Conservation (phyloP, 2,113 vertebrate genomes). For the Phaethon lepturus region DNA sequence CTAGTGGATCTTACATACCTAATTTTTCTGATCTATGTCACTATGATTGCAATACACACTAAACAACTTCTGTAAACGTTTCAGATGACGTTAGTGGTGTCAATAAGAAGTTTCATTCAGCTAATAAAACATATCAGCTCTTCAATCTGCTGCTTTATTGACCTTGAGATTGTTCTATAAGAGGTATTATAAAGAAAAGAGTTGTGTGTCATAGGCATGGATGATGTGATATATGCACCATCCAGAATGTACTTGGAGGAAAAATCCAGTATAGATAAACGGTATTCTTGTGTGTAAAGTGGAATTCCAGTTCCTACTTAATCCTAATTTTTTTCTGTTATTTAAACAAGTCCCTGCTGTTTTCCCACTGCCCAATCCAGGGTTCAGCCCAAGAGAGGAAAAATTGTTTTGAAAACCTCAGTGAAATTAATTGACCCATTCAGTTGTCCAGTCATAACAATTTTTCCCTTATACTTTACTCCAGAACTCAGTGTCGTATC, state of each 20-base stretch:
- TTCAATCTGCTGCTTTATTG: neutral
- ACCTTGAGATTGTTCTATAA: constrained; percentile 13
- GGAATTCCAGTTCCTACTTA: neutral
- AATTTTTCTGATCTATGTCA: neutral
- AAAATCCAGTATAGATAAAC: neutral
- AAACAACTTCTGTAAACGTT: neutral
- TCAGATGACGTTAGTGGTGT: neutral
- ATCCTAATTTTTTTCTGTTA: neutral
- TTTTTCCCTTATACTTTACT: neutral
- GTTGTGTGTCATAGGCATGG: neutral
- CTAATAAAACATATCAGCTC: neutral
- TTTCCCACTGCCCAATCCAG: neutral
- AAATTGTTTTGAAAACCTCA: neutral
- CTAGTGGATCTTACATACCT: neutral
- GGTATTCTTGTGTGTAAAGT: neutral
- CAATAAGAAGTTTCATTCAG: neutral
- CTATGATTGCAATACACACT: neutral
- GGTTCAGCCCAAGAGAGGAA: neutral
- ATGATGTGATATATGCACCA: neutral
- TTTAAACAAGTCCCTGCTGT: neutral
- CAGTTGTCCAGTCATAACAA: neutral
- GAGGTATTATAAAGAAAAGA: neutral
- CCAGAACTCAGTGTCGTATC: neutral
- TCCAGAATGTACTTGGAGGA: neutral
- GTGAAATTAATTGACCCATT: neutral